Evolutionary conservation across 2,888 invertebrate genomes (phyloP).

Genomic region (Eulithis testata): DNA sequence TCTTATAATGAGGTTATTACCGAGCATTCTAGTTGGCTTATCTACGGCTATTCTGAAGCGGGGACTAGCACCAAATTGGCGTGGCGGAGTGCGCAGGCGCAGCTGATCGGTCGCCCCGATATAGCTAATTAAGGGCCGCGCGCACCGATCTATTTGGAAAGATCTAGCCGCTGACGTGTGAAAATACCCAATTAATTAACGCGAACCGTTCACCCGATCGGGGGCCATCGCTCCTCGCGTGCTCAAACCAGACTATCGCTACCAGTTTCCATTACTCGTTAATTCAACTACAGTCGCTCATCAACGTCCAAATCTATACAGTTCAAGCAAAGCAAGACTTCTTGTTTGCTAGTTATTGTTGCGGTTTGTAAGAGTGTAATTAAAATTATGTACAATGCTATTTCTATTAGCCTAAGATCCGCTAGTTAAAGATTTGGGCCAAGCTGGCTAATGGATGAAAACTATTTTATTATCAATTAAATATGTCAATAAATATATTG

Average conservation of each 20-base stretch:
- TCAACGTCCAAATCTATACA: conserved; percentile 40
- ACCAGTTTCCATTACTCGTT: conserved; percentile 60
- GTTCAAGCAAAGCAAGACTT: background rate
- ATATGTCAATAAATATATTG: too few species aligned
- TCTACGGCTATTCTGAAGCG: conserved; percentile 72
- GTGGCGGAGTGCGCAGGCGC: conserved; percentile 78
- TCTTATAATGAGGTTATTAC: conserved; percentile 84
- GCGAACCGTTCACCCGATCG: conserved; percentile 70
- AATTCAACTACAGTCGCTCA: conserved; percentile 53
- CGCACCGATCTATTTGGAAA: conserved; percentile 82
- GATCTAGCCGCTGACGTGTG: conserved; percentile 83
- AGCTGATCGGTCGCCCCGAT: conserved; percentile 73
- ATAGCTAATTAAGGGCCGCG: conserved; percentile 82
- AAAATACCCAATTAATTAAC: conserved; percentile 85
- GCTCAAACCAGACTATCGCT: conserved; percentile 62
- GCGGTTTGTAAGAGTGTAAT: too few species aligned
- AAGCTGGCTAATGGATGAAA: too few species aligned
- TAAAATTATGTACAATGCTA: too few species aligned
- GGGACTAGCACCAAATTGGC: conserved; percentile 81
- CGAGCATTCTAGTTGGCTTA: conserved; percentile 76
- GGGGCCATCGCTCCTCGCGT: conserved; percentile 75
- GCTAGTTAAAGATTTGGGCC: too few species aligned
- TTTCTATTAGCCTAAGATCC: too few species aligned
- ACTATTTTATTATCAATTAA: too few species aligned
- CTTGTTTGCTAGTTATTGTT: too few species aligned